Conservation (phyloP, 2,888 invertebrate species). For the Fragum sueziense region DNA sequence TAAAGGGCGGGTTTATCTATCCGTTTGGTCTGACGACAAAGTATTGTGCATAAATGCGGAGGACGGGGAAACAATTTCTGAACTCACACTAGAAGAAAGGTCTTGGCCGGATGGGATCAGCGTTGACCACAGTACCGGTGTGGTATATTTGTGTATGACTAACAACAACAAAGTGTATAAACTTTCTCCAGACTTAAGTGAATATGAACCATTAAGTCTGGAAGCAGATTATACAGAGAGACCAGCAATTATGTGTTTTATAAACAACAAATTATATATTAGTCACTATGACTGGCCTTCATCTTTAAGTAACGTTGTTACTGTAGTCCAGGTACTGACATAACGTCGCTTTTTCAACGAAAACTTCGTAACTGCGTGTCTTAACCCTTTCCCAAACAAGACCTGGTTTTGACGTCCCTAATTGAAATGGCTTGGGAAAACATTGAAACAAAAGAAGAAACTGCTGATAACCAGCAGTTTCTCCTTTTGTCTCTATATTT, state of each 20-base stretch:
- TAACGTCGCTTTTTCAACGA: too few species aligned
- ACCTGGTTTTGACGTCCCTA: too few species aligned
- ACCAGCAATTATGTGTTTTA: background rate
- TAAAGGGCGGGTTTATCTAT: background rate
- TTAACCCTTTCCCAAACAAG: too few species aligned
- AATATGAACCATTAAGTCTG: background rate
- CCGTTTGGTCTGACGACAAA: background rate
- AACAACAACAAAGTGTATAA: background rate
- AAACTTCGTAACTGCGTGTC: too few species aligned
- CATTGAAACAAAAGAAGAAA: too few species aligned
- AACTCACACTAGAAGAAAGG: background rate
- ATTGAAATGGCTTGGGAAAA: too few species aligned
- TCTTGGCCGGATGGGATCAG: background rate
- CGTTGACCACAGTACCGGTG: background rate
- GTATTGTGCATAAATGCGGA: background rate
- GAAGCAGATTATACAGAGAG: background rate
- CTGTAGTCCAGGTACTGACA: too few species aligned
- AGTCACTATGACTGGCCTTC: too few species aligned
- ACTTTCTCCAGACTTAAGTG: background rate
- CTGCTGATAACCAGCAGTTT: too few species aligned
- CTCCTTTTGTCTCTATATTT: too few species aligned
- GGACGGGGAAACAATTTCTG: background rate
- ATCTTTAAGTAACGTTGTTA: too few species aligned
- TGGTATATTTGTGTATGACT: background rate
- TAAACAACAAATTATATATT: background rate